Percentiles rank a stretch among this genome's conserved stretches.
Evolutionary conservation across 2,888 invertebrate genomes (phyloP).

Genomic region (Ophion ellenae): DNA sequence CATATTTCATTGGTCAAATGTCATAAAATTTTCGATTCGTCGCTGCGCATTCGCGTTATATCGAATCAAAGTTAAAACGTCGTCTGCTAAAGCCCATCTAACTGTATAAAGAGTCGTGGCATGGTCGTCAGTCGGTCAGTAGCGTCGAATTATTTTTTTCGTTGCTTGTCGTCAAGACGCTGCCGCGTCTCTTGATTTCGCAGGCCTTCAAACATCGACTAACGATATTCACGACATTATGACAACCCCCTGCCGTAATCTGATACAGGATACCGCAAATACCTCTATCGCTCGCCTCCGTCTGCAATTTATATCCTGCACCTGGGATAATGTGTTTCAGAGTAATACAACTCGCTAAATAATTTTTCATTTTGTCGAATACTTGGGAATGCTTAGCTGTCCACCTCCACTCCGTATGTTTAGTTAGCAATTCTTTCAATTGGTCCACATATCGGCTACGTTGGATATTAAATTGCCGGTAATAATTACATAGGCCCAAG

Average conservation of each 20-base stretch:
- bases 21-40: too few species aligned
- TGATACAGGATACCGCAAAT: conserved; percentile 9
- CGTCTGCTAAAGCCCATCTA: too few species aligned
- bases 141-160: too few species aligned
- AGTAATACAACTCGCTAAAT: not conserved
- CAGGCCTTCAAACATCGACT: too few species aligned
- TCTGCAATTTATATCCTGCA: conserved; percentile 1
- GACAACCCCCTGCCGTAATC: not conserved
- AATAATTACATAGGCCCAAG: conserved; percentile 19
- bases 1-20: too few species aligned
- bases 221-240: not conserved
- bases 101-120: too few species aligned
- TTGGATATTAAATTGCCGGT: not conserved
- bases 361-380: conserved; percentile 1
- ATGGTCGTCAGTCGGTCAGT: too few species aligned
- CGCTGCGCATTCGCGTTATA: too few species aligned
- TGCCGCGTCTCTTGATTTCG: too few species aligned
- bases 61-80: too few species aligned
- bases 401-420: not conserved
- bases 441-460: not conserved
- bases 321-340: not conserved
- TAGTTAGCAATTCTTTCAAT: not conserved
- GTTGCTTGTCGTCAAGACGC: too few species aligned
- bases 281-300: conserved; percentile 11
- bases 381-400: not conserved